phyloP scores from a whole-genome alignment of 2,888 invertebrate species.

The Cataglyphis albicans region DNA sequence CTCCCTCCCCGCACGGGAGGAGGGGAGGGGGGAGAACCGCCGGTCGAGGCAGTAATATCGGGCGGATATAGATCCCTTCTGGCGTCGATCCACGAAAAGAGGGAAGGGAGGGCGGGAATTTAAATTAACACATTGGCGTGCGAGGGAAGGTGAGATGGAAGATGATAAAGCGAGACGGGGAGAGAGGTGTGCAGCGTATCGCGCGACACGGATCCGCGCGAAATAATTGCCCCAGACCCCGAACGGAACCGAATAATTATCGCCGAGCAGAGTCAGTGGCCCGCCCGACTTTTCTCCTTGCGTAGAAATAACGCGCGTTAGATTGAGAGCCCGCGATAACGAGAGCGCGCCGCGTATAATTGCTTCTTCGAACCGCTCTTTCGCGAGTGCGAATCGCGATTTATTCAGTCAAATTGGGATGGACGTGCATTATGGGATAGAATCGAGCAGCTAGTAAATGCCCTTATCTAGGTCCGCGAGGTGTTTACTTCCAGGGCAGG shows the following conservation, averaged over 20 bases:
- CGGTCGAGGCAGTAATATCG: not conserved
- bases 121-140: not conserved
- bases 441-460: conserved; percentile 26
- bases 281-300: conserved; percentile 41
- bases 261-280: conserved; percentile 23
- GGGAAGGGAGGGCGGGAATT: not conserved
- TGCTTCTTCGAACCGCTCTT: conserved; percentile 47
- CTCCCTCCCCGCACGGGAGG: too few species aligned
- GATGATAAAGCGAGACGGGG: not conserved
- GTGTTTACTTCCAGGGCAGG: too few species aligned
- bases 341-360: conserved; percentile 43
- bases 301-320: conserved; percentile 49
- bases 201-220: conserved; percentile 47
- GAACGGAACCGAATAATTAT: conserved; percentile 53
- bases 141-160: not conserved
- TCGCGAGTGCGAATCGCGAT: conserved; percentile 47
- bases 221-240: conserved; percentile 43
- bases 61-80: conserved; percentile 20
- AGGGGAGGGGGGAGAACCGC: not conserved
- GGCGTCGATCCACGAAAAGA: conserved; percentile 33
- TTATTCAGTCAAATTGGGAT: conserved; percentile 40
- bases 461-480: conserved; percentile 26
- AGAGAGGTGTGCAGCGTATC: not conserved
- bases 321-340: conserved; percentile 46
- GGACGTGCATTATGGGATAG: conserved; percentile 10